Conservation (phyloP, 2,888 invertebrate species). For the Papilio elwesi region DNA sequence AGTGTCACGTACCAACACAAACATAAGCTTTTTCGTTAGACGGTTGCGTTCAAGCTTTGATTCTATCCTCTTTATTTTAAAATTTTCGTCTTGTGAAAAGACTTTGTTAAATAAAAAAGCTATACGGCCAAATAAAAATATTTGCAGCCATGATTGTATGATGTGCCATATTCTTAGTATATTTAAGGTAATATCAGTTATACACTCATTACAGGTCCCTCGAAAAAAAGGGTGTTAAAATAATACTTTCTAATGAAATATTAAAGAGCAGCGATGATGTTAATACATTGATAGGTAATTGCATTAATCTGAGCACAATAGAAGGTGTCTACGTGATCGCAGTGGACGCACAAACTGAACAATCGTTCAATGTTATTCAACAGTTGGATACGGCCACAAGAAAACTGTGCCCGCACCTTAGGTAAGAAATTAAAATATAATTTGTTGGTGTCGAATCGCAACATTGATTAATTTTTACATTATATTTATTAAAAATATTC, state of each 20-base stretch:
- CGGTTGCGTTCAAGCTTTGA: too few relatives aligned
- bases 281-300: constrained; percentile 5
- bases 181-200: too few relatives aligned
- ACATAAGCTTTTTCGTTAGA: too few relatives aligned
- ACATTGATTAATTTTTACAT: background rate
- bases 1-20: too few relatives aligned
- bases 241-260: constrained; percentile 24
- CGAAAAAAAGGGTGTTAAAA: constrained; percentile 43
- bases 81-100: too few relatives aligned
- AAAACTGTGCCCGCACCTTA: constrained; percentile 51
- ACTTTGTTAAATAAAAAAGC: too few relatives aligned
- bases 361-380: constrained; percentile 9
- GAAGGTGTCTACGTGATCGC: constrained; percentile 36
- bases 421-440: constrained; percentile 46
- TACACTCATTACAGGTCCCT: constrained; percentile 45
- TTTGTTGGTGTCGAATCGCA: background rate
- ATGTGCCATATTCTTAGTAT: too few relatives aligned
- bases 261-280: constrained; percentile 21
- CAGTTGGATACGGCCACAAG: constrained; percentile 51
- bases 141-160: too few relatives aligned
- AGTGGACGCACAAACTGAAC: constrained; percentile 2
- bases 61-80: too few relatives aligned
- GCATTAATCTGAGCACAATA: constrained; percentile 15
- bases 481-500: too few relatives aligned
- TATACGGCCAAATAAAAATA: too few relatives aligned